These are phyloP conservation scores for Drosophila asahinai DNA, from an alignment of 1,140 invertebrate genomes.

Conservation along the genomic window DNA sequence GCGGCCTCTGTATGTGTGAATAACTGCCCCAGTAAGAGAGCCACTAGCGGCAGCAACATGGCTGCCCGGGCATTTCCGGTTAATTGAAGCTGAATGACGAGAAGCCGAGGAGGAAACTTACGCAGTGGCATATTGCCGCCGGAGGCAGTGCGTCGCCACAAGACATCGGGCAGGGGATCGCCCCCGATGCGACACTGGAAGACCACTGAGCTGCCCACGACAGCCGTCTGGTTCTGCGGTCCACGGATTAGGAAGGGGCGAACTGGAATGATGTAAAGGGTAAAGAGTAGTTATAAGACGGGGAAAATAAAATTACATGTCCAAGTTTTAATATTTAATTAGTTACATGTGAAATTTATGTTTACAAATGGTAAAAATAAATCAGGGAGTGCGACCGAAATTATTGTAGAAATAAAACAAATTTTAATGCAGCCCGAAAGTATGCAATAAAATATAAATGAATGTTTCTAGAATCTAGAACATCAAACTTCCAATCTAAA, in stretches of 20 bases:
- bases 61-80: slow-evolving; percentile 60
- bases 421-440: no score
- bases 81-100: slow-evolving; percentile 71
- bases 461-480: no score
- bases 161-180: slow-evolving; percentile 90
- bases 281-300: background rate
- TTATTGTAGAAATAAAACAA: no score
- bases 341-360: no score
- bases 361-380: no score
- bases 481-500: no score
- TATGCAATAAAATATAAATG: background rate
- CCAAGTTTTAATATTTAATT: no score
- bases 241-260: slow-evolving; percentile 92
- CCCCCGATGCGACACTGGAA: slow-evolving; percentile 93
- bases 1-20: slow-evolving; percentile 35
- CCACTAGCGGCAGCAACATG: slow-evolving; percentile 47
- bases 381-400: no score
- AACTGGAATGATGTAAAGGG: slow-evolving; percentile 86
- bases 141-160: slow-evolving; percentile 90
- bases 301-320: no score
- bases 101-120: slow-evolving; percentile 61
- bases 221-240: slow-evolving; percentile 90
- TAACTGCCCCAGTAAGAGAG: slow-evolving; percentile 39
- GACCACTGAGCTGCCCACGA: slow-evolving; percentile 90
- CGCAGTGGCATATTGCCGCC: slow-evolving; percentile 90